Conservation (phyloP, 2,113 vertebrate species). For the human (Homo sapiens) region DNA sequence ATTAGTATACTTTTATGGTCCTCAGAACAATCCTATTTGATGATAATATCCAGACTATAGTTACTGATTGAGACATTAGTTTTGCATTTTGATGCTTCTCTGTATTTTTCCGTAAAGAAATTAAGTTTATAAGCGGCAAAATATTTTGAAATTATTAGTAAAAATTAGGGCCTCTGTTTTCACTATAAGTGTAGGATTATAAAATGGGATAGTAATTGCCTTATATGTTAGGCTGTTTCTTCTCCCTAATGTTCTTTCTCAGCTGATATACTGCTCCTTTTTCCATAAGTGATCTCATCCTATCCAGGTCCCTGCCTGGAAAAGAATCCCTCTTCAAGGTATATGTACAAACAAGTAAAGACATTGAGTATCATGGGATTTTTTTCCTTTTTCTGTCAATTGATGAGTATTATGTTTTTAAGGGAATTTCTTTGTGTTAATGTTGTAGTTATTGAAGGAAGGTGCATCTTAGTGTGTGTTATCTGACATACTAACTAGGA, state of each 20-base stretch:
- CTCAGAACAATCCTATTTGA: neutral
- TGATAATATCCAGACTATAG: neutral
- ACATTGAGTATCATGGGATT: neutral
- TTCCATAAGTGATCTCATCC: neutral
- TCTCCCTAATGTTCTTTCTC: neutral
- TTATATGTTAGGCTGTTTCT: neutral
- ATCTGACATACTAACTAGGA: neutral
- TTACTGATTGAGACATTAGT: neutral
- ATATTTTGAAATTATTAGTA: neutral
- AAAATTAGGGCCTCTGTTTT: neutral
- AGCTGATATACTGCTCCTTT: neutral
- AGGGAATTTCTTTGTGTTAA: neutral
- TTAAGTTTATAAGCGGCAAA: neutral
- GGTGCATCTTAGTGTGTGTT: neutral
- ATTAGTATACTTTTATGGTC: neutral
- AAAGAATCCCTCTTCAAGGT: neutral
- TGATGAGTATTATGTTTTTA: neutral
- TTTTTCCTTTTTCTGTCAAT: neutral
- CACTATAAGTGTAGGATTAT: neutral
- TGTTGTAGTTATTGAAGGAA: neutral
- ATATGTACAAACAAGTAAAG: neutral
- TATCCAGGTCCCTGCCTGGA: neutral
- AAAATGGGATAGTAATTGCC: neutral
- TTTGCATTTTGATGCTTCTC: neutral
- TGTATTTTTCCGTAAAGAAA: neutral